These are phyloP conservation scores for Xiphias gladius DNA, from an alignment of 2,113 vertebrate species.

Conservation along the genomic window DNA sequence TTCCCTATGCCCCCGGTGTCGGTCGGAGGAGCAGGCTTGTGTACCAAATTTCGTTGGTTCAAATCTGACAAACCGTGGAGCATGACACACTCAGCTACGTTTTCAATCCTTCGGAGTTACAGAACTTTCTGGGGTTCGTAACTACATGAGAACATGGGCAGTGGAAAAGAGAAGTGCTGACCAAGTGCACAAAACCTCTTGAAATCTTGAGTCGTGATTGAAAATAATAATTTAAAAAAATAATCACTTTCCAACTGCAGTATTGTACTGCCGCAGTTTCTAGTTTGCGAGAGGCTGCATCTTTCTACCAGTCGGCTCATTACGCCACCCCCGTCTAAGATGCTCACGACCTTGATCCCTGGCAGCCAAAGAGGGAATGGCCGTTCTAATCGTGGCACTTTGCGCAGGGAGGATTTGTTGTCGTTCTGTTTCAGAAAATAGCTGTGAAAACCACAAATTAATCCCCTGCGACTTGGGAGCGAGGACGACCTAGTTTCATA, in stretches of 20 bases:
- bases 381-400: conserved; percentile 55
- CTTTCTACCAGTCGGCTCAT: conserved; percentile 37
- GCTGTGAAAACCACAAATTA: conserved; percentile 75
- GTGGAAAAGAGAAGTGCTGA: conserved; percentile 4
- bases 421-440: conserved; percentile 64
- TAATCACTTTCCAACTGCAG: neutral
- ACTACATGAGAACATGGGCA: neutral
- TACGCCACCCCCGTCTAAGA: conserved; percentile 50
- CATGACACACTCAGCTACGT: neutral
- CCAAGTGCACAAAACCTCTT: neutral
- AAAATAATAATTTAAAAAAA: neutral
- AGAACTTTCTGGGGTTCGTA: neutral
- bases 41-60: neutral
- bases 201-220: neutral
- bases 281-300: conserved; percentile 15
- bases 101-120: neutral
- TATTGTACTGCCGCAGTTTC: neutral
- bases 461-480: conserved; percentile 57
- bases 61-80: neutral
- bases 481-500: conserved; percentile 70
- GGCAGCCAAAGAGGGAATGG: conserved; percentile 39
- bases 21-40: neutral
- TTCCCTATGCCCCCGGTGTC: conserved; percentile 24
- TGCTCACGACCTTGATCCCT: conserved; percentile 59
- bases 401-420: conserved; percentile 63